A percentile compares a stretch with the other conserved stretches of the same genome.
phyloP scores from a whole-genome alignment of 1,140 invertebrate species.

The Brachystomella parvula region DNA sequence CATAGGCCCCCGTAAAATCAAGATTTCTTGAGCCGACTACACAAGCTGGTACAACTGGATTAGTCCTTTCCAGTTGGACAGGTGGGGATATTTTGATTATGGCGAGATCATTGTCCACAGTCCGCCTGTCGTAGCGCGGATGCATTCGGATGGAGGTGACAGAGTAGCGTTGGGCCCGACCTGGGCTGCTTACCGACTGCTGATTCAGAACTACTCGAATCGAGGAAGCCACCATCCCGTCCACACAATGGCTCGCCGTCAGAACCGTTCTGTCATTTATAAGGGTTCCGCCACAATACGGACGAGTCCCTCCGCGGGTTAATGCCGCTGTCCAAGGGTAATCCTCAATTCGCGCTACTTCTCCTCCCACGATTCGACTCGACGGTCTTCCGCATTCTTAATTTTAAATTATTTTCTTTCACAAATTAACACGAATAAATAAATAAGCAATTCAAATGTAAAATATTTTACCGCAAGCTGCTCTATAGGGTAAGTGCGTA shows the following conservation, averaged over 20 bases:
- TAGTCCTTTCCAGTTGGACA: constrained; percentile 7
- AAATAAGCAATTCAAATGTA: not conserved
- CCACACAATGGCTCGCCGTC: constrained; percentile 32
- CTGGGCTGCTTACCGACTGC: constrained; percentile 54
- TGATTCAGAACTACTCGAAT: constrained; percentile 15
- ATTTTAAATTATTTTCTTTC: not conserved
- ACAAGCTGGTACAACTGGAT: constrained; percentile 23
- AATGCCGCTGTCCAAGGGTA: constrained; percentile 70
- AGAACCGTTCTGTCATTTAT: constrained; percentile 37
- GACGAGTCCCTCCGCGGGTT: constrained; percentile 10
- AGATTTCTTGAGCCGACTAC: constrained; percentile 20
- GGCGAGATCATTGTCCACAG: constrained; percentile 15
- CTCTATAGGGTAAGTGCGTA: not conserved
- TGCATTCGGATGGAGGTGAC: constrained; percentile 57
- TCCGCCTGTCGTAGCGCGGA: constrained; percentile 40
- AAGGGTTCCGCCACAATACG: constrained; percentile 39
- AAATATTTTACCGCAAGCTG: not conserved
- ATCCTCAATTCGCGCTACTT: constrained; percentile 59
- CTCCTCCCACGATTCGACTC: constrained; percentile 63
- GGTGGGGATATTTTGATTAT: constrained; percentile 11
- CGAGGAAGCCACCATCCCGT: constrained; percentile 11
- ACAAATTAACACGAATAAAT: not conserved
- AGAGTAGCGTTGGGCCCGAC: constrained; percentile 49
- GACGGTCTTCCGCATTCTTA: constrained; percentile 3
- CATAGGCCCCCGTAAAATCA: constrained; percentile 19